Conservation (phyloP, 2,888 invertebrate species). For the Drosophila niveifrons region DNA sequence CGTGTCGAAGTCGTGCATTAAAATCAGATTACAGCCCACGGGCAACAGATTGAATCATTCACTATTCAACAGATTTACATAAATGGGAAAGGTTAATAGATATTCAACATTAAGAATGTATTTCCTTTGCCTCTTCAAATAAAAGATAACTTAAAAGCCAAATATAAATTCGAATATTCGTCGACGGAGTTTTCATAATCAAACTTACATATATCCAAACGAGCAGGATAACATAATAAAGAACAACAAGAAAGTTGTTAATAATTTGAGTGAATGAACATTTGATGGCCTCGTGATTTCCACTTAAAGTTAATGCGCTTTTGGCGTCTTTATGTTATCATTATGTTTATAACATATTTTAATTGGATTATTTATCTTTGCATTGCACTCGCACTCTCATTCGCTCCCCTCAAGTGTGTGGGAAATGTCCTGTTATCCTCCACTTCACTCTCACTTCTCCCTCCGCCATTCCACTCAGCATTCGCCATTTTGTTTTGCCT, state of each 20-base stretch:
- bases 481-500: slow-evolving; percentile 33
- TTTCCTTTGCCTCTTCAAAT: no score
- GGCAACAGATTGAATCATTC: slow-evolving; percentile 41
- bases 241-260: neutral
- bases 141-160: no score
- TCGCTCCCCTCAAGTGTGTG: neutral
- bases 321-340: slow-evolving; percentile 39
- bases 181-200: slow-evolving; percentile 1
- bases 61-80: neutral
- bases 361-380: slow-evolving; percentile 57
- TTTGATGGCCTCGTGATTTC: slow-evolving; percentile 16
- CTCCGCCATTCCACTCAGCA: neutral
- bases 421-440: neutral
- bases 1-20: slow-evolving; percentile 57
- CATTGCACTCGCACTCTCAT: slow-evolving; percentile 22
- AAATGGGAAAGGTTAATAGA: neutral
- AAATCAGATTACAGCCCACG: slow-evolving; percentile 70
- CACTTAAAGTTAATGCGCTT: slow-evolving; percentile 47
- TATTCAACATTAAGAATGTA: neutral
- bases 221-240: neutral
- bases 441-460: neutral
- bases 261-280: slow-evolving; percentile 29
- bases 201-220: slow-evolving; percentile 4
- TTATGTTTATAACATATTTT: slow-evolving; percentile 46
- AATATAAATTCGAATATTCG: neutral